Percentiles rank a stretch among this genome's conserved stretches.
phyloP scores from a whole-genome alignment of 2,797 vertebrate species.

The Coracias cyanogaster region DNA sequence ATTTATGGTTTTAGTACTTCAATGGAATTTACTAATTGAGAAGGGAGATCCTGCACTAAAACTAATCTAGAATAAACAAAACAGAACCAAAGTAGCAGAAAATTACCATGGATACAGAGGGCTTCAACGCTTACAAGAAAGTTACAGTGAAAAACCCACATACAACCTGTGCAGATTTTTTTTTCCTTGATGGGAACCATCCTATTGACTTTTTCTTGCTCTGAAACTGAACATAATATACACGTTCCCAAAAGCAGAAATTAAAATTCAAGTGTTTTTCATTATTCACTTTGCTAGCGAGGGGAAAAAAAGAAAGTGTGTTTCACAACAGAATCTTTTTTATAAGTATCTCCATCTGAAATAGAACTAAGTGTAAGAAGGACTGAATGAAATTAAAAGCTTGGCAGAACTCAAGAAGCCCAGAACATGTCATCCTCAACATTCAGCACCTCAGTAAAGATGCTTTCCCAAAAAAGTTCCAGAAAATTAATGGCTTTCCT shows the following conservation, averaged over 20 bases:
- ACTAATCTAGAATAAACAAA: not conserved
- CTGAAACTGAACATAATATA: not conserved
- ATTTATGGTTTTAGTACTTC: not conserved
- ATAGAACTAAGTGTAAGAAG: not conserved
- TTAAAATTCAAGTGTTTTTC: not conserved
- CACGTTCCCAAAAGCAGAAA: not conserved
- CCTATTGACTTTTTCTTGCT: not conserved
- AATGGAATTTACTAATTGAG: not conserved
- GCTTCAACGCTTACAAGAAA: not conserved
- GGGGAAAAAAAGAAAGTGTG: not conserved
- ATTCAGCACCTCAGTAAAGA: not conserved
- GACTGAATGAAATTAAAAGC: not conserved
- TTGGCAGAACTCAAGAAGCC: not conserved
- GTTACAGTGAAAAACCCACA: not conserved
- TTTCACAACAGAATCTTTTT: not conserved
- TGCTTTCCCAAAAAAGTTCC: not conserved
- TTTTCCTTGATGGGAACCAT: not conserved
- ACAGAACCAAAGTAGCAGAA: not conserved
- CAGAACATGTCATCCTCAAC: not conserved
- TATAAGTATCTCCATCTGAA: not conserved
- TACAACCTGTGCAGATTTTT: not conserved
- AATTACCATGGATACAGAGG: not conserved
- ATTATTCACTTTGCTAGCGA: not conserved
- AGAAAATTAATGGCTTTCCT: not conserved
- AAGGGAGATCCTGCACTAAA: not conserved